Percentiles rank a stretch among this genome's conserved stretches.
Conservation (phyloP, 1,140 invertebrate species). For the Ceratina japonica region DNA sequence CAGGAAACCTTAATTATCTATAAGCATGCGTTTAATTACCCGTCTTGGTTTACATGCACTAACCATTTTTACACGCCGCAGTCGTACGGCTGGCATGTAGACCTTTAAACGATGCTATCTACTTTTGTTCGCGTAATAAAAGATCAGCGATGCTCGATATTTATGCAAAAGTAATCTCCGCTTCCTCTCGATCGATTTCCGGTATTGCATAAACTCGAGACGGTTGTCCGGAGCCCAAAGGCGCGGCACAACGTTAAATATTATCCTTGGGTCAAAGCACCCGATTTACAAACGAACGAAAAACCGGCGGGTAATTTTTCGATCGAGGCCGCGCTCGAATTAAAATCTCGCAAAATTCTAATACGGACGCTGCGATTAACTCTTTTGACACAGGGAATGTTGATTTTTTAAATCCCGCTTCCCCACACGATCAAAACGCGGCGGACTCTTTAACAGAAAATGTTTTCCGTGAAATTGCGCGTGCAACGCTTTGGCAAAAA, state of each 20-base stretch:
- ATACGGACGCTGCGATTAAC: conserved; percentile 11
- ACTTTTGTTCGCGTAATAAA: not conserved
- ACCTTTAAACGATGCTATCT: too few relatives aligned
- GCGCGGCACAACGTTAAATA: conserved; percentile 50
- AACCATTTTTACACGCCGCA: not conserved
- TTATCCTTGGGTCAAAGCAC: conserved; percentile 44
- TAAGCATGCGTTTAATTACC: too few relatives aligned
- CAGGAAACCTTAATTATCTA: not conserved
- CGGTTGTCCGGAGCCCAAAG: conserved; percentile 37
- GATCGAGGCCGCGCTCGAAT: not conserved
- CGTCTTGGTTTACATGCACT: too few relatives aligned
- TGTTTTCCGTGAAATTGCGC: conserved; percentile 41
- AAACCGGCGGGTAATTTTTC: too few relatives aligned
- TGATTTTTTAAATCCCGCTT: conserved; percentile 53
- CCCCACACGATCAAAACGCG: not conserved
- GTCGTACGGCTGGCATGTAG: too few relatives aligned
- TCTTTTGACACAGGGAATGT: conserved; percentile 24
- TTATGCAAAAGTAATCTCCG: conserved; percentile 57
- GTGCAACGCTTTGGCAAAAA: conserved; percentile 38
- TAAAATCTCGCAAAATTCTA: conserved; percentile 38
- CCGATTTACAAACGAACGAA: conserved; percentile 3
- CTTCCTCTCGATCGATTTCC: conserved; percentile 60
- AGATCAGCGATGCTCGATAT: conserved; percentile 22
- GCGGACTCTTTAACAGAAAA: conserved; percentile 7
- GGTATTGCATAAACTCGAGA: conserved; percentile 53